A percentile compares a stretch with the other conserved stretches of the same genome.
phyloP scores from a whole-genome alignment of 1,140 invertebrate genomes.

The Plectus sambesii region DNA sequence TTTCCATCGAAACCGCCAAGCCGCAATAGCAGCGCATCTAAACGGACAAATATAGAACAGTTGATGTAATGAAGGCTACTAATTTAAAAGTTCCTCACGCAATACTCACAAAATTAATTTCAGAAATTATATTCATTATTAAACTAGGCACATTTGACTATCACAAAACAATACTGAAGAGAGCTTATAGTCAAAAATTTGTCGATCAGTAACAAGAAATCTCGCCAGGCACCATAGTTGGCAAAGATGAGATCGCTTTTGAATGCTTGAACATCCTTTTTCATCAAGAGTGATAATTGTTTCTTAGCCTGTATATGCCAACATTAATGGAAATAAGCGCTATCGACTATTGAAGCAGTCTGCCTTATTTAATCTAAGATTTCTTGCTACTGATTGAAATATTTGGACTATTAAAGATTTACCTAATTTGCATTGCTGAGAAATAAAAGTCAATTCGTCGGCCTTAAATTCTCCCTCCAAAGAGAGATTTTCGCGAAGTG shows the following conservation, averaged over 20 bases:
- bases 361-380: conserved; percentile 60
- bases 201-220: too few relatives aligned
- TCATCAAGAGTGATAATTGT: too few relatives aligned
- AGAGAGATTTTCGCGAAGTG: conserved; percentile 76
- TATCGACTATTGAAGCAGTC: conserved; percentile 58
- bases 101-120: conserved; percentile 10
- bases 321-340: too few relatives aligned
- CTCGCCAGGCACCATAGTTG: too few relatives aligned
- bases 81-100: neutral
- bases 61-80: too few relatives aligned
- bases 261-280: too few relatives aligned
- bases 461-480: conserved; percentile 62
- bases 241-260: too few relatives aligned
- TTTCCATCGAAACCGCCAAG: conserved; percentile 70
- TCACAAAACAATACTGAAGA: conserved; percentile 10
- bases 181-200: too few relatives aligned
- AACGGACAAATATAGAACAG: conserved; percentile 39
- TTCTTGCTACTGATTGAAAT: too few relatives aligned
- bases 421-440: too few relatives aligned
- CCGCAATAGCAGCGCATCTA: conserved; percentile 57
- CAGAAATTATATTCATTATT: conserved; percentile 6
- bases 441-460: conserved; percentile 58
- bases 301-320: too few relatives aligned
- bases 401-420: too few relatives aligned
- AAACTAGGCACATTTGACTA: conserved; percentile 10